Evolutionary conservation across 1,140 invertebrate genomes (phyloP).

Genomic region (Plodia interpunctella): DNA sequence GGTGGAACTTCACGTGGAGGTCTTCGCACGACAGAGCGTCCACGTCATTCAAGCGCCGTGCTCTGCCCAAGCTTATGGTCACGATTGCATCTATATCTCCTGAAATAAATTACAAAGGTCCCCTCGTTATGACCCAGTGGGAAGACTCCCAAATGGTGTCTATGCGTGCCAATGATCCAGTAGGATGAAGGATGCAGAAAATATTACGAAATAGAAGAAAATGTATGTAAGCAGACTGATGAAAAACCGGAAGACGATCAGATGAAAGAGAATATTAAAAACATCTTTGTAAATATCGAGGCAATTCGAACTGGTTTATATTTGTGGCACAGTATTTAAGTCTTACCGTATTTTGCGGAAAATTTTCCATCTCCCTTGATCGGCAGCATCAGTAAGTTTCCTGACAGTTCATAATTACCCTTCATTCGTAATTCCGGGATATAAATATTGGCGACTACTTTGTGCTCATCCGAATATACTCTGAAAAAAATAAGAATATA

Average conservation of each 20-base stretch:
- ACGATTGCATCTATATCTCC: constrained; percentile 81
- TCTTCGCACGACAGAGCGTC: constrained; percentile 79
- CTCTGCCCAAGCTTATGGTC: constrained; percentile 77
- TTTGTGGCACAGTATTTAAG: too few relatives aligned
- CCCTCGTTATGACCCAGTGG: too few relatives aligned
- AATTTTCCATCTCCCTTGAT: constrained; percentile 59
- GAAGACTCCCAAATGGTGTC: too few relatives aligned
- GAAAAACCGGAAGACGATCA: too few relatives aligned
- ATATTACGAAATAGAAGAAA: too few relatives aligned
- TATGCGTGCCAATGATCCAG: too few relatives aligned
- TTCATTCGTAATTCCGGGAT: constrained; percentile 69
- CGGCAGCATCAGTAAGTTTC: constrained; percentile 69
- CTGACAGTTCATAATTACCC: constrained; percentile 68
- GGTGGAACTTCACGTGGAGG: constrained; percentile 80
- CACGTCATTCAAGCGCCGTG: constrained; percentile 47
- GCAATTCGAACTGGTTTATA: too few relatives aligned
- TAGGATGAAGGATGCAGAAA: too few relatives aligned
- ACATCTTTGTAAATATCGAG: too few relatives aligned
- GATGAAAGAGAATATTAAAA: too few relatives aligned
- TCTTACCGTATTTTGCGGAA: constrained; percentile 57
- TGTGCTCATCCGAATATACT: constrained; percentile 49
- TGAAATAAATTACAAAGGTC: constrained; percentile 55
- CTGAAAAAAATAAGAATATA: constrained; percentile 34
- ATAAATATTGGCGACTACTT: constrained; percentile 48
- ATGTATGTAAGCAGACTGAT: too few relatives aligned